Evolutionary conservation across 2,113 vertebrate genomes (phyloP), one percentile per base, ranked within the genome.

Genomic region (Alligator sinensis): DNA sequence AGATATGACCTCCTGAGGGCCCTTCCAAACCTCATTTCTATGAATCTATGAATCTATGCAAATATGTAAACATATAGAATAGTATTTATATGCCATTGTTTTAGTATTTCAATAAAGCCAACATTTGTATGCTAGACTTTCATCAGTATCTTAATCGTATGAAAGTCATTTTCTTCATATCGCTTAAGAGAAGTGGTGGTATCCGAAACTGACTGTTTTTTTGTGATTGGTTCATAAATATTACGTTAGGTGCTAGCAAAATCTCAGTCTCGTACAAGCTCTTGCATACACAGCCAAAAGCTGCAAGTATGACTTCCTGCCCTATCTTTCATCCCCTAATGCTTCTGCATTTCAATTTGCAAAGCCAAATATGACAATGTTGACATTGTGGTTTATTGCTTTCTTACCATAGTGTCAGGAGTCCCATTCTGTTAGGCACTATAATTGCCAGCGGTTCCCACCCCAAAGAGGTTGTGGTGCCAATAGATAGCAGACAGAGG

Each of bases 401-500:
- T 27, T 24, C 11, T 28, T 4, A 62, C 76, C 5, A 2, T 24
- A 1, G 74, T 5, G 24, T 55, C 80, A 82, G 82, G 90, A 92
- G 64, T 54, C 1, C 0, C 25, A 59, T 83, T 5, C 1, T 6
- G 18, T 16, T 4, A 47, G 77, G 3, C 24, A 2, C 30, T 28
- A 14, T 47, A 38, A 5, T 5, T 74, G 34, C 24, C 38, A 11
- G 0, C 34, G 58, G 3, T 3, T 1, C 38, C 11, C 21, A 22
- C 30, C 61, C 19, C 80, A 59, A 77, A 79, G 70, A 1, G 6
- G 4, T n/a, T 57, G 5, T 70, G 3, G n/a, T 1, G 57, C 18
- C 13, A 38, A n/a, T 25, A 13, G 4, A 1, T 21, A 0, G 61
- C 15, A 18, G 19, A 74, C 18, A 70, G 22, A 34, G 30, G 27